These are phyloP conservation scores for Scytalopus superciliaris DNA, from an alignment of 2,113 vertebrate species.

Conservation along the genomic window DNA sequence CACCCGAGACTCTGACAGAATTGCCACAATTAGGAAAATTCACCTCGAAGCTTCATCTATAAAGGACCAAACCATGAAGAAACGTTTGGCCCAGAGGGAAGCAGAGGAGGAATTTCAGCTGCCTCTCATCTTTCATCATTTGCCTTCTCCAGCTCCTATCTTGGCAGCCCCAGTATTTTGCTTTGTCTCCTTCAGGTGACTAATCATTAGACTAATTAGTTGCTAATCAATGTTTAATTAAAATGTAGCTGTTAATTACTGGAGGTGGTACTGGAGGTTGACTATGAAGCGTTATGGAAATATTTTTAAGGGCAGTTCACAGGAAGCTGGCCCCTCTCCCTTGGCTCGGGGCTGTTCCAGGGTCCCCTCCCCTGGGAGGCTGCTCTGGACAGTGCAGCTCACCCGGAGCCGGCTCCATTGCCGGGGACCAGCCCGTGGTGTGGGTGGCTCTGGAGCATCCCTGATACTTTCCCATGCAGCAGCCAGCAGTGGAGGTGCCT, in stretches of 20 bases:
- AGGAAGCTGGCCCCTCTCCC: neutral
- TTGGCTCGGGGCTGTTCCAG: rapidly evolving
- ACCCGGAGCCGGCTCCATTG: rapidly evolving
- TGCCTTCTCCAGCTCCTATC: neutral
- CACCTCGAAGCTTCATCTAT: constrained; percentile 75
- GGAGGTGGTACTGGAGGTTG: constrained; percentile 70
- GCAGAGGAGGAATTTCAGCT: constrained; percentile 65
- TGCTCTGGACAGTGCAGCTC: neutral
- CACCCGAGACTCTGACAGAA: constrained; percentile 72
- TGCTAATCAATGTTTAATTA: constrained; percentile 93
- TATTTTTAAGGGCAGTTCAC: neutral
- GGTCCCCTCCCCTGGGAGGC: no score
- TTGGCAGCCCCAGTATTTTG: constrained; percentile 70
- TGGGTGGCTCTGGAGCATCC: rapidly evolving
- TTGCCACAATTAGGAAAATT: constrained; percentile 78
- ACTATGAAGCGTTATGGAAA: constrained; percentile 38
- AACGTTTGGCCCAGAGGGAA: constrained; percentile 68
- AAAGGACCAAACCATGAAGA: constrained; percentile 71
- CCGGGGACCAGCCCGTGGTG: rapidly evolving
- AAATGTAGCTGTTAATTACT: constrained; percentile 85
- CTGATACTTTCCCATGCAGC: rapidly evolving
- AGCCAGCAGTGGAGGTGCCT: neutral
- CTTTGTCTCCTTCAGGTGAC: constrained; percentile 79
- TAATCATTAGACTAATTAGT: constrained; percentile 89
- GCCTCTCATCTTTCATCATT: constrained; percentile 73